A percentile compares a stretch with the other conserved stretches of the same genome.
phyloP scores from a whole-genome alignment of 2,888 invertebrate species.

The Prenolepis imparis region DNA sequence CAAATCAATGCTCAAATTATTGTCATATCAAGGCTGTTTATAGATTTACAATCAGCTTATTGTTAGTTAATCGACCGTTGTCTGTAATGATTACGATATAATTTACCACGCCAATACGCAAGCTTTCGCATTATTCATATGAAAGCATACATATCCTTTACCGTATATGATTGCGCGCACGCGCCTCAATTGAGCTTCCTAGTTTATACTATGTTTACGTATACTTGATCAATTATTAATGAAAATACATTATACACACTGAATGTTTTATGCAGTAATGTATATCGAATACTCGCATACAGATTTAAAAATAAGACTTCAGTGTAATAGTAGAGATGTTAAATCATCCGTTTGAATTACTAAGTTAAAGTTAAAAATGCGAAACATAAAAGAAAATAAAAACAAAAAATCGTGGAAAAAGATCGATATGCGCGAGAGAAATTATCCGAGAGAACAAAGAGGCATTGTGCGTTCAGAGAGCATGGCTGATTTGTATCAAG shows the following conservation, averaged over 20 bases:
- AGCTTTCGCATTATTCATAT: conserved; percentile 9
- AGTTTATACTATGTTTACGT: background rate
- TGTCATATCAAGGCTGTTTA: background rate
- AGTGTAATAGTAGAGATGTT: background rate
- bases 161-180: background rate
- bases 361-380: background rate
- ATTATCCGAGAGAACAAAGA: background rate
- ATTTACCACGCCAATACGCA: conserved; percentile 1
- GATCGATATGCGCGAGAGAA: background rate
- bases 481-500: background rate
- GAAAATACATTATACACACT: background rate
- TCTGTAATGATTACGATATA: conserved; percentile 6
- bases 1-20: conserved; percentile 12
- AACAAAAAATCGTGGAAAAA: background rate
- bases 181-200: background rate
- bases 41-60: background rate
- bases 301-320: background rate
- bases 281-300: background rate
- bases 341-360: background rate
- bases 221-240: conserved; percentile 12
- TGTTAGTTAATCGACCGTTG: conserved; percentile 2
- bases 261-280: background rate
- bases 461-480: background rate
- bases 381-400: background rate
- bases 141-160: conserved; percentile 17